Conservation (phyloP, 2,888 invertebrate species). For the Macropis europaea region DNA sequence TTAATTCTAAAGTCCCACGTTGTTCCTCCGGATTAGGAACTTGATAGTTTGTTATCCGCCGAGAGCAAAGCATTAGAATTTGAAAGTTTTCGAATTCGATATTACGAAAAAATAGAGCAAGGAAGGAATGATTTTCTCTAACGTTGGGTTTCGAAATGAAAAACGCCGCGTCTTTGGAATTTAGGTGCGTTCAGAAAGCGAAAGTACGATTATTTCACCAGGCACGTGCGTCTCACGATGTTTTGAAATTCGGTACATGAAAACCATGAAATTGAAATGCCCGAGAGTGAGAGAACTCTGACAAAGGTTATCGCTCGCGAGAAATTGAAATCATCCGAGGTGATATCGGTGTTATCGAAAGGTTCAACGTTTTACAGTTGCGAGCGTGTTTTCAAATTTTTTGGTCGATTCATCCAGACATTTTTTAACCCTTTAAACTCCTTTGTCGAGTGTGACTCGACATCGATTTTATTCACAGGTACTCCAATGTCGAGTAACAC, state of each 20-base stretch:
- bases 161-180: constrained; percentile 11
- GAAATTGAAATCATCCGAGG: neutral
- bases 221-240: constrained; percentile 50
- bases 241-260: constrained; percentile 49
- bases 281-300: neutral
- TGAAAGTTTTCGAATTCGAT: too few relatives aligned
- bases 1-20: too few relatives aligned
- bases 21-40: too few relatives aligned
- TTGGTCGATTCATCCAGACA: too few relatives aligned
- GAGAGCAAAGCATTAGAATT: too few relatives aligned
- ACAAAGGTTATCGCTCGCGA: constrained; percentile 4
- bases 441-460: too few relatives aligned
- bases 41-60: too few relatives aligned
- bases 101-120: neutral
- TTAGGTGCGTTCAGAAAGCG: constrained; percentile 46
- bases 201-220: constrained; percentile 45
- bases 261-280: constrained; percentile 11
- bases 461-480: too few relatives aligned
- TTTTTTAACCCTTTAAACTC: too few relatives aligned
- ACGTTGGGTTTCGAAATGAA: neutral
- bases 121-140: neutral
- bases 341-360: neutral
- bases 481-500: too few relatives aligned
- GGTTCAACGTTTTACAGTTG: too few relatives aligned
- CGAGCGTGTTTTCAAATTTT: too few relatives aligned